Evolutionary conservation across 2,888 invertebrate genomes (phyloP), one percentile per base, ranked within the genome.

Genomic region (Mythimna albipuncta): DNA sequence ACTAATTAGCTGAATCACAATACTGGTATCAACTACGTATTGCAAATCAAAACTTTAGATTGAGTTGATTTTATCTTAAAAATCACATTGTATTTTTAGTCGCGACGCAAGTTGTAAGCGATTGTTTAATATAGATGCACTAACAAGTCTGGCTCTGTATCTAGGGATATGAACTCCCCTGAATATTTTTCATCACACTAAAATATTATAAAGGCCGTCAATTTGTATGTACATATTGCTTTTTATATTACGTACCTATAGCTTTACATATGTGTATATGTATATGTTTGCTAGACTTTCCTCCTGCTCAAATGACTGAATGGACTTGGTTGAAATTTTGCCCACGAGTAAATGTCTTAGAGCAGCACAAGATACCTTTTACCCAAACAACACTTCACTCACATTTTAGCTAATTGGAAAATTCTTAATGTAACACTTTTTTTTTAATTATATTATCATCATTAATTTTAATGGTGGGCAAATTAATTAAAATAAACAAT

Each of bases 41-140:
- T 94, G 94, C 94, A 92, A 95, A 95, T 94, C 93, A 93, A 92
- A 94, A 91, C 92, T 90, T 87, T 84, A 93, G 94, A 94, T 94
- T 92, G 90, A 90, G 91, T 90, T 93, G 94, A 94, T 94, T 90
- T 92, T 91, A 88, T 85, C 83, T 92, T 92, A 94, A 93, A 94
- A 95, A 94, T 93, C 87, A 91, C 91, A 91, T 91, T 92, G 93
- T 93, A 90, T 90, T 89, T 86, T 87, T 88, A 83, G 79, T 11
- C 88, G 77, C 47, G 90, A 91, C 83, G 5, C 83, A 93, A 93
- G 83, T 81, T 19, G 83, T 41, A 78, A 81, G 81, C 71, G 75
- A 26, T 58, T 32, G 64, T 64, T 63, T 63, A 67, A 13, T n/a
- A 52, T n/a, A n/a, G n/a, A 52, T 47, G 47, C 47, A 19, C 47